Evolutionary conservation across 2,888 invertebrate genomes (phyloP).

Genomic region (Smittia sp.): DNA sequence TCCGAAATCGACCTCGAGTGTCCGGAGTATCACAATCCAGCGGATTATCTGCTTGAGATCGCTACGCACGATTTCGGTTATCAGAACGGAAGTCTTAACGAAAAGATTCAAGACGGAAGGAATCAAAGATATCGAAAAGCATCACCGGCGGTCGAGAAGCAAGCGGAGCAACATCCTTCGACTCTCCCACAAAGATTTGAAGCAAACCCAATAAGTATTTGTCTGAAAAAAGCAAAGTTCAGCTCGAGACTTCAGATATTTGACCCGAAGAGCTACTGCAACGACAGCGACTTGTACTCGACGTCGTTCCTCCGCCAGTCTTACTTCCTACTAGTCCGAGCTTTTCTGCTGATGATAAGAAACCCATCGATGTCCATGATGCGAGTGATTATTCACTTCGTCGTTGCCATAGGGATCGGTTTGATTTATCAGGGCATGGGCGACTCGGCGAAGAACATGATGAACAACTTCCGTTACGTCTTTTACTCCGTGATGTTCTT

Average conservation of each 20-base stretch:
- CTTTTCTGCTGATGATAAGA: conserved; percentile 59
- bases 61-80: conserved; percentile 69
- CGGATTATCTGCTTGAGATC: conserved; percentile 78
- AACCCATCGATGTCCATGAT: conserved; percentile 68
- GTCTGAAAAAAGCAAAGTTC: conserved; percentile 16
- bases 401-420: conserved; percentile 75
- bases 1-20: conserved; percentile 68
- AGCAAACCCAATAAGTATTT: conserved; percentile 30
- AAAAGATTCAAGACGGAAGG: conserved; percentile 60
- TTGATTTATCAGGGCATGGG: conserved; percentile 75
- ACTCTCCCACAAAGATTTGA: neutral
- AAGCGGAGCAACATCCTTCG: conserved; percentile 51
- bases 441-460: conserved; percentile 69
- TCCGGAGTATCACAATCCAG: conserved; percentile 87
- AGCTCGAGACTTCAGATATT: conserved; percentile 12
- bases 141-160: conserved; percentile 45
- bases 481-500: conserved; percentile 85
- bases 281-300: conserved; percentile 49
- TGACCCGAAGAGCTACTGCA: conserved; percentile 39
- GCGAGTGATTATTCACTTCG: conserved; percentile 68
- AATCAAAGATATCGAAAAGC: conserved; percentile 55
- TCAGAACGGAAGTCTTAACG: conserved; percentile 53
- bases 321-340: conserved; percentile 58
- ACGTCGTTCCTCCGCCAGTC: conserved; percentile 57
- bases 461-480: conserved; percentile 77